Base-by-base conservation (phyloP, 2,797 vertebrate genomes). In the Mustela erminea region DNA sequence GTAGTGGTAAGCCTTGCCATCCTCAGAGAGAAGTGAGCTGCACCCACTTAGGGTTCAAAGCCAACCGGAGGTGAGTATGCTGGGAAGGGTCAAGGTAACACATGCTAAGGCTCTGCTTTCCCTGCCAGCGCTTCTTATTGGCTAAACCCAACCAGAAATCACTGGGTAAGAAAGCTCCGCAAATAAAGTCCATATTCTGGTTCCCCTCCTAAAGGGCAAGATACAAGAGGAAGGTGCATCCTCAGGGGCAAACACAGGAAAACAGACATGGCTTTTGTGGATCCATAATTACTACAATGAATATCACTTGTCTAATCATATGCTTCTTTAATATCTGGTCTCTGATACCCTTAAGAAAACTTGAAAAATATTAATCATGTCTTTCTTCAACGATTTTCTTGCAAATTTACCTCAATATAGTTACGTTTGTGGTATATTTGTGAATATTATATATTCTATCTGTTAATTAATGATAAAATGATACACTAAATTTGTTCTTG, bases 111-210 rank as follows among this genome's bases (percentile, higher is more conserved):
- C 21, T 46, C 62, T 43, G 38, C 35, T n/a, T 7, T 3, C 9
- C 3, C 29, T 4, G 21, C 18, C 25, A 49, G 41, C 9, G 5
- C 13, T 35, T 15, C 32, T 88, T 41, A 75, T 25, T 54, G 29
- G 11, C 27, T 74, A 64, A 83, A n/a, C 3, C 12, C 56, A 46
- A 20, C 5, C 1, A 3, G 13, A 27, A 90, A 32, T 18, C 17
- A 29, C 1, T 6, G 21, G 2, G 12, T 25, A 32, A 4, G 46
- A 2, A 14, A 41, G 17, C 5, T n/a, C 43, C 5, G 1, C 20
- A 10, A 2, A 32, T 10, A 12, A 4, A 27, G 46, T 41, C 20
- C 23, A 3, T 58, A 14, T 11, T 35, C 10, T n/a, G 8, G 25
- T n/a, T 80, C n/a, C 32, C 4, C 9, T 27, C 27, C 14, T 13